Conservation (phyloP, 2,888 invertebrate genomes). For the Scaptomyza flava region DNA sequence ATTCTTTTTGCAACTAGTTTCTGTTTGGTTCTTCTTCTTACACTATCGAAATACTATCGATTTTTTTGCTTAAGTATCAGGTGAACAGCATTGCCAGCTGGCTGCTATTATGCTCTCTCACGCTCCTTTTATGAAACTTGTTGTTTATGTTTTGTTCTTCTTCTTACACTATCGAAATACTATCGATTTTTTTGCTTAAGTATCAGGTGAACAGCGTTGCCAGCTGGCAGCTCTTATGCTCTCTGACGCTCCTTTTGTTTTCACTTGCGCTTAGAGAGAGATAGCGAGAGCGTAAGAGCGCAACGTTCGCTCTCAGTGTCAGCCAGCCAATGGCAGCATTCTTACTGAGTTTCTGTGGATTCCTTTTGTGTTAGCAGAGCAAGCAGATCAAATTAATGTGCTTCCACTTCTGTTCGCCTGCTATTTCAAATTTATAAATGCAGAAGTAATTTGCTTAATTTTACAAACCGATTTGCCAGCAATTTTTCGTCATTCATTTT, state of each 20-base stretch:
- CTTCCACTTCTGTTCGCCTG: neutral
- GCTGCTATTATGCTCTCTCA: neutral
- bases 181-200: neutral
- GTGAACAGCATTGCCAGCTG: neutral
- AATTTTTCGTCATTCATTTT: neutral
- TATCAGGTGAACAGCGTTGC: neutral
- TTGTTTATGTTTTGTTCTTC: neutral
- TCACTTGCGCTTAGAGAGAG: neutral
- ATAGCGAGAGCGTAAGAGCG: neutral
- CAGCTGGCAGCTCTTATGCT: neutral
- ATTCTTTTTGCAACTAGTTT: too few relatives aligned
- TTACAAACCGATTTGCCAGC: neutral
- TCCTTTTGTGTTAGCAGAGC: neutral
- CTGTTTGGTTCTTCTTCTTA: neutral
- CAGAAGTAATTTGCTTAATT: neutral
- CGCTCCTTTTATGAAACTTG: neutral
- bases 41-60: neutral
- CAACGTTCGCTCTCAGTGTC: neutral
- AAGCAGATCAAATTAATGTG: neutral
- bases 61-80: neutral
- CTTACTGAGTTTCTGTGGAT: neutral
- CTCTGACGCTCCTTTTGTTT: neutral
- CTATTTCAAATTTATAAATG: neutral
- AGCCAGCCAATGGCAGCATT: conserved; percentile 2
- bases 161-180: neutral